A percentile compares a stretch with the other conserved stretches of the same genome.
Conservation (phyloP, 2,797 vertebrate genomes). For the Xenentodon cancila region DNA sequence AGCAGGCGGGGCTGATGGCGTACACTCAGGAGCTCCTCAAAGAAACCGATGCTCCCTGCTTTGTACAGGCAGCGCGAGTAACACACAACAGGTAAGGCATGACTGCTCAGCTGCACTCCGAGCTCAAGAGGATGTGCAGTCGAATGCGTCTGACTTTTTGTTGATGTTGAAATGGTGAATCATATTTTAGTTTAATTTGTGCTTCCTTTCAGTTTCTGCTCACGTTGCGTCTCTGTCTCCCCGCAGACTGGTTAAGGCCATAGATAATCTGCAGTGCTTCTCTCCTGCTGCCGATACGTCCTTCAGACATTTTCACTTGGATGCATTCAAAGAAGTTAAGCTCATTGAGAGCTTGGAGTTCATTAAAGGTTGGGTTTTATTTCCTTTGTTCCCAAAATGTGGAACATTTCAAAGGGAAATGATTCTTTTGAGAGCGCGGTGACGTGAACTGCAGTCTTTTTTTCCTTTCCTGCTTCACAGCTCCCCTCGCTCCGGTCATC, state of each 20-base stretch:
- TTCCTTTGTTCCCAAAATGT: background rate
- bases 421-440: background rate
- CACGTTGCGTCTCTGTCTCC: background rate
- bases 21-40: conserved; percentile 96
- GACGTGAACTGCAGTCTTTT: background rate
- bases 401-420: too few relatives aligned
- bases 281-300: conserved; percentile 87
- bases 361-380: conserved; percentile 83
- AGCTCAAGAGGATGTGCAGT: background rate
- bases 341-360: conserved; percentile 88
- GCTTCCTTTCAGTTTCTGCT: background rate
- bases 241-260: conserved; percentile 88
- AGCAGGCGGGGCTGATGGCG: conserved; percentile 90
- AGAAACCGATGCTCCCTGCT: conserved; percentile 93
- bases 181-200: background rate
- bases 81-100: conserved; percentile 88
- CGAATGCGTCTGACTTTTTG: background rate
- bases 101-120: background rate
- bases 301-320: conserved; percentile 91
- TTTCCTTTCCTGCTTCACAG: conserved; percentile 69
- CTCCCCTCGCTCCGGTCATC: conserved; percentile 93
- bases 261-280: conserved; percentile 91
- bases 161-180: background rate
- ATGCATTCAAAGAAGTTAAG: conserved; percentile 90
- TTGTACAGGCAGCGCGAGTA: conserved; percentile 92